phyloP scores from a whole-genome alignment of 2,888 invertebrate genomes.

The Altica lythri region DNA sequence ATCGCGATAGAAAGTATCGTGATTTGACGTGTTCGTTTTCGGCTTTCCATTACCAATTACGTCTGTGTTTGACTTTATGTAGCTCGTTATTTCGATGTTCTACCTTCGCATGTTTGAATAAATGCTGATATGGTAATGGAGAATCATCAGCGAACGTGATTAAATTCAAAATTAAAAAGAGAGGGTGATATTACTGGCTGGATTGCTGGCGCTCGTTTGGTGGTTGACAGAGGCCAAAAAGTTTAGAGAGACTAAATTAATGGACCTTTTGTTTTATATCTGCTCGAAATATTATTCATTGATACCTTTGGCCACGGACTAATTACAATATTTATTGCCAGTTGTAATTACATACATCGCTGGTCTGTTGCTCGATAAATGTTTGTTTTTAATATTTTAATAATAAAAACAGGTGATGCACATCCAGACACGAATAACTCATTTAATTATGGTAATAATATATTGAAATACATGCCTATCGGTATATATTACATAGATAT shows the following conservation, averaged over 20 bases:
- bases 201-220: conserved; percentile 12
- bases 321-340: conserved; percentile 18
- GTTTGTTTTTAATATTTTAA: not conserved
- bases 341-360: conserved; percentile 8
- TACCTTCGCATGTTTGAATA: conserved; percentile 45
- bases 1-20: conserved; percentile 23
- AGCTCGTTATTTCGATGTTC: conserved; percentile 45
- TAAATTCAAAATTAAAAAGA: conserved; percentile 46
- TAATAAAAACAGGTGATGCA: not conserved
- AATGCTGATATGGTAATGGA: conserved; percentile 45
- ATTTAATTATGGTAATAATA: no score
- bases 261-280: conserved; percentile 20
- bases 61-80: conserved; percentile 45
- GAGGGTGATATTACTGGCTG: not conserved
- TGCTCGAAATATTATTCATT: conserved; percentile 15
- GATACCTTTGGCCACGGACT: conserved; percentile 14
- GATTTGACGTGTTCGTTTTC: conserved; percentile 30
- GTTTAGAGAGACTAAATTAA: conserved; percentile 17
- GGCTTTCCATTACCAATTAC: conserved; percentile 45
- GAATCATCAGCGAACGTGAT: conserved; percentile 42
- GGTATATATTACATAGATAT: no score
- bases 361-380: conserved; percentile 1
- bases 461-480: no score
- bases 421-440: no score
- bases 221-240: conserved; percentile 21